Percentiles rank a stretch among this genome's conserved stretches.
These are phyloP conservation scores for Timandra comae DNA, from an alignment of 2,888 invertebrate species.

Conservation along the genomic window DNA sequence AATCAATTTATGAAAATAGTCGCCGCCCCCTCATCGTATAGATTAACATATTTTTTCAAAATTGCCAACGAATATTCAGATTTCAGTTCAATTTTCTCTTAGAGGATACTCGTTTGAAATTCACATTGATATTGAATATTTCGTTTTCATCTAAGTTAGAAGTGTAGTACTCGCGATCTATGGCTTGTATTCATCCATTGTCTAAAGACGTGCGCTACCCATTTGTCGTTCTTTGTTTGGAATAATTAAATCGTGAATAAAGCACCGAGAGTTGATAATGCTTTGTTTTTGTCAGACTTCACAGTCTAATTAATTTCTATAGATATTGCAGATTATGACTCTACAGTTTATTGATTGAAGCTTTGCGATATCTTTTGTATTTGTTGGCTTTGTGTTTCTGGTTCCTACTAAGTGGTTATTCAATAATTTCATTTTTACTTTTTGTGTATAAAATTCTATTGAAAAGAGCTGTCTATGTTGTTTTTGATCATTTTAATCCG, in stretches of 20 bases:
- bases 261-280: neutral
- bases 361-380: too few relatives aligned
- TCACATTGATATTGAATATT: conserved; percentile 65
- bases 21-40: conserved; percentile 44
- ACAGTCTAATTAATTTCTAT: conserved; percentile 1
- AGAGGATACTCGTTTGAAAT: conserved; percentile 60
- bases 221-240: conserved; percentile 1
- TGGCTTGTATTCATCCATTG: conserved; percentile 1
- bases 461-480: too few relatives aligned
- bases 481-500: too few relatives aligned
- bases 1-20: conserved; percentile 69
- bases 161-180: conserved; percentile 25
- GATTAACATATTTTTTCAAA: conserved; percentile 64
- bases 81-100: conserved; percentile 61
- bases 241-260: conserved; percentile 1
- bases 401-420: too few relatives aligned
- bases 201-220: neutral
- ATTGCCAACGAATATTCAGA: conserved; percentile 67
- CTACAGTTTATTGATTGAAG: too few relatives aligned
- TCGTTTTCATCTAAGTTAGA: conserved; percentile 36
- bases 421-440: too few relatives aligned
- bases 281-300: conserved; percentile 1
- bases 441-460: too few relatives aligned
- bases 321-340: neutral
- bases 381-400: too few relatives aligned